Percentiles rank a stretch among this genome's conserved stretches.
phyloP scores from a whole-genome alignment of 2,888 invertebrate genomes.

The Patella caerulea region DNA sequence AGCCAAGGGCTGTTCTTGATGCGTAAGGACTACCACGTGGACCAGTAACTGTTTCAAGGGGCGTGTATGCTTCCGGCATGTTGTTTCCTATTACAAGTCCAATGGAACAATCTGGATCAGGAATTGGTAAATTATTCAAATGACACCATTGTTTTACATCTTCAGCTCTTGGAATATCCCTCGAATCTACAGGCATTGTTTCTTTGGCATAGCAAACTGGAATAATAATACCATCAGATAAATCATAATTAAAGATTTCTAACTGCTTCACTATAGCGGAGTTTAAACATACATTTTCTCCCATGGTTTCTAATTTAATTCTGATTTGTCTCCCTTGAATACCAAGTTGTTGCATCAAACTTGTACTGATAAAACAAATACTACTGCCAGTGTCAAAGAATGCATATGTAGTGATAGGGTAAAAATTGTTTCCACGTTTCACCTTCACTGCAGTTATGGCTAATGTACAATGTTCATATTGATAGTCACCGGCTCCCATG shows the following conservation, averaged over 20 bases:
- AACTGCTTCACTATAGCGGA: background rate
- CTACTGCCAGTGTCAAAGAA: constrained; percentile 7
- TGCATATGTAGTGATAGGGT: background rate
- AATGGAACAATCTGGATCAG: too few species aligned
- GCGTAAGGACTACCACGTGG: constrained; percentile 21
- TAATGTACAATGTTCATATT: too few species aligned
- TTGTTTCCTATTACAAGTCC: too few species aligned
- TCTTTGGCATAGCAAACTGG: background rate
- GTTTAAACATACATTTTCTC: background rate
- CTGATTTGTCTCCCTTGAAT: too few species aligned
- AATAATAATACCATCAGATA: background rate
- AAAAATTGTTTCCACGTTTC: too few species aligned
- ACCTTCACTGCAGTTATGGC: too few species aligned
- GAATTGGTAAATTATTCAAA: too few species aligned
- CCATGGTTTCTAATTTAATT: constrained; percentile 8
- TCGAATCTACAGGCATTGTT: background rate
- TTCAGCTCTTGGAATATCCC: background rate
- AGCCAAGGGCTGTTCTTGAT: too few species aligned
- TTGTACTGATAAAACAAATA: too few species aligned
- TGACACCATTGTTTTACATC: constrained; percentile 12
- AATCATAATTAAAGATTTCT: background rate
- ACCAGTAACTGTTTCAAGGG: background rate
- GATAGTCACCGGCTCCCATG: too few species aligned
- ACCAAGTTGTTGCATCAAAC: background rate
- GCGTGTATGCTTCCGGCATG: too few species aligned